Evolutionary conservation across 2,888 invertebrate species (phyloP), one percentile per base, ranked within the genome.

Genomic region (Thera obeliscata): DNA sequence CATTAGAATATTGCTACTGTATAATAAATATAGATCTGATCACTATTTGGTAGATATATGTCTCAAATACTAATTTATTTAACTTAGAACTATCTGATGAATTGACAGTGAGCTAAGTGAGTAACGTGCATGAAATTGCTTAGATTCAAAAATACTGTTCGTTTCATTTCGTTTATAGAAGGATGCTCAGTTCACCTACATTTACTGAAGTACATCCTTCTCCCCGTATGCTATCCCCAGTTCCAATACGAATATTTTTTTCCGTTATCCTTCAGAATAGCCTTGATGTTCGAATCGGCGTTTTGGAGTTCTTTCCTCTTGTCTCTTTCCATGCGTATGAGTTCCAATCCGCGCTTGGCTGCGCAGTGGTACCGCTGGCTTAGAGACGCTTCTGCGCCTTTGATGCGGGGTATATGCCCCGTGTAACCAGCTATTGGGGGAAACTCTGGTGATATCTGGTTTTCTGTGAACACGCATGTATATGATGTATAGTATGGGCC

Each of bases 361-460:
- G 96, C 96, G 78, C 95, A 95, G 72, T 95, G 95, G 82, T 96
- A 96, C 70, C 96, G 86, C 80, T 95, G 95, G 67, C 96, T 96
- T n/a, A 96, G 89, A 0, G 96, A 95, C 0, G 95, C 95, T 82
- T 96, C 96, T 0, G 94, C 94, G 11, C 95, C 95, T 79, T 94
- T 95, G 61, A 96, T 95, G 56, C 95, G 93, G 3, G 96, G 96
- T 69, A 96, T 96, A 81, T 96, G 96, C 3, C 96, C 96, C 0
- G 96, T 96, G 85, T 96, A 96, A 7, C 96, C 96, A 0, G 96
- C 95, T 76, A 96, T 96, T 12, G 96, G 96, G 33, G 96, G 96
- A 76, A 94, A 94, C 80, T 96, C 95, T 0, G 96, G 94, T 6
- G 96, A 95, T 82, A 95, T 93, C 72, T 95, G 94, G 85, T 95